Base-by-base conservation (phyloP, 2,888 invertebrate species). In the Bhutanitis thaidina region DNA sequence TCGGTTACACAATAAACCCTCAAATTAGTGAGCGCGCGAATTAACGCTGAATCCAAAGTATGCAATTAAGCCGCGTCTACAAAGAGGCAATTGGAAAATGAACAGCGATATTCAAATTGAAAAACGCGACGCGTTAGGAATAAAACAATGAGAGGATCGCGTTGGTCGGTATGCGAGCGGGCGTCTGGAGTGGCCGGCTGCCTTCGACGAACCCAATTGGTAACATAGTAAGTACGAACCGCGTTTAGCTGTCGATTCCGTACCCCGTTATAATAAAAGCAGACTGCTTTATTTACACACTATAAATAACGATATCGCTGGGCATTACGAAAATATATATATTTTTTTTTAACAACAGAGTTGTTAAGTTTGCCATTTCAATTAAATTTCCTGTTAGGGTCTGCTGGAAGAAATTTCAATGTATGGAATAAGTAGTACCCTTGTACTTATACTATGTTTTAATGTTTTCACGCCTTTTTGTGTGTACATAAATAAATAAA, bases 91-190 rank as follows among this genome's bases (percentile, higher is more conserved):
- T 83, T 78, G 77, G 78, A 83, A 84, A 86, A 86, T 83, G 82
- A 85, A 83, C 83, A 80, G 78, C 81, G 80, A 79, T 85, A 83
- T 87, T 88, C 81, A 86, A 87, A 88, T 88, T 87, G 84, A 82
- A 86, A 85, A 80, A 78, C n/a, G 80, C 77, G 71, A 87, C 88
- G 88, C 84, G 82, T 58, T 55, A 61, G 71, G 88, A 86, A 88
- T 88, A 77, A 83, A 78, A 82, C 83, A 80, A 84, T 80, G 80
- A 72, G 76, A 14, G 16, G 76, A 13, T n/a, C n/a, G 16, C 12
- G 35, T 14, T 27, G 10, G 35, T 36, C 36, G 36, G 44, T 34
- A 34, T 34, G 34, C 13, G 14, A 43, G 52, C 39, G 49, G 55
- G 49, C 49, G 52, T 36, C 36, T 36, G 3, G 36, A 36, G 36